A percentile compares a stretch with the other conserved stretches of the same genome.
Evolutionary conservation across 2,113 vertebrate species (phyloP).

Genomic region (Oncorhynchus masou): DNA sequence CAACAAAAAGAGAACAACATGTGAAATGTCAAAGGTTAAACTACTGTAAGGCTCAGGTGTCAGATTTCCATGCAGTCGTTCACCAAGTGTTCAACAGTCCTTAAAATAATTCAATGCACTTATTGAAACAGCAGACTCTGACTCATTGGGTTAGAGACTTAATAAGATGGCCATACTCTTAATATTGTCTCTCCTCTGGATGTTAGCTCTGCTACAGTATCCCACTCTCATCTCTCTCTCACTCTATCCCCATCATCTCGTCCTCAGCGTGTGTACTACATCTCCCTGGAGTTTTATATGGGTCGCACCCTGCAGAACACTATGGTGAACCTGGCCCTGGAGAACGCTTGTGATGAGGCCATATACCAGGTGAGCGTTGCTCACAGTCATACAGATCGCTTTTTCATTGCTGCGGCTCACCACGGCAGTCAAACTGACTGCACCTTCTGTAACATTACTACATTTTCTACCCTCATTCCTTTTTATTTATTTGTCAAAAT

Average conservation of each 20-base stretch:
- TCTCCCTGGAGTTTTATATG: conserved; percentile 80
- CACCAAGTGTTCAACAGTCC: too few species aligned
- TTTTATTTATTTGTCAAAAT: too few species aligned
- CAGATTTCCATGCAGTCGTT: conserved; percentile 36
- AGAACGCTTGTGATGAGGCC: conserved; percentile 78
- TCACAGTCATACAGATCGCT: background rate
- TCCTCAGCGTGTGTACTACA: conserved; percentile 74
- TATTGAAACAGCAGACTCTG: background rate
- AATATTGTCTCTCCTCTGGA: background rate
- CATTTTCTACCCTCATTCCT: too few species aligned
- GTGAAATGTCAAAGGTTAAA: conserved; percentile 69
- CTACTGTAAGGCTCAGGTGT: conserved; percentile 46
- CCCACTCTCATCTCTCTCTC: background rate
- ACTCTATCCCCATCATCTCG: background rate
- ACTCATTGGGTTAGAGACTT: background rate
- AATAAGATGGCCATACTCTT: background rate
- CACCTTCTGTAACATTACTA: too few species aligned
- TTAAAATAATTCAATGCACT: too few species aligned
- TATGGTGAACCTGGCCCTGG: conserved; percentile 79
- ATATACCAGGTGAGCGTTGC: conserved; percentile 68
- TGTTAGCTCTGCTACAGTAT: background rate
- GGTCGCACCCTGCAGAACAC: conserved; percentile 77
- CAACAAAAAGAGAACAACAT: conserved; percentile 15
- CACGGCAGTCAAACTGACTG: background rate
- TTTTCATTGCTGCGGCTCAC: background rate